These are phyloP conservation scores for Aplysia californica DNA, from an alignment of 1,140 invertebrate species.

Conservation along the genomic window DNA sequence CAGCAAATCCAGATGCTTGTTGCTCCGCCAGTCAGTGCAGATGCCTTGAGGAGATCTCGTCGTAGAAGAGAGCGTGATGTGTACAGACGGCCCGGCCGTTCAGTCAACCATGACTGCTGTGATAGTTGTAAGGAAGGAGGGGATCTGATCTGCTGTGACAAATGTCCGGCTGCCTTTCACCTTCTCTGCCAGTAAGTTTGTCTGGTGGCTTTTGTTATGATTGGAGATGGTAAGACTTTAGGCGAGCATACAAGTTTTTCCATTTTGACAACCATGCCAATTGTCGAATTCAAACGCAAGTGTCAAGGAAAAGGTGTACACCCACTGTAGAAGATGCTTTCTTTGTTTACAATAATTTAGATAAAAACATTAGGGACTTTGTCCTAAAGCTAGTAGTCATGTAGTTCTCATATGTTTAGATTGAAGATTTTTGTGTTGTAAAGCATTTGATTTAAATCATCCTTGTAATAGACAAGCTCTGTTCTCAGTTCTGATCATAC, in stretches of 20 bases:
- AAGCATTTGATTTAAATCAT: no score
- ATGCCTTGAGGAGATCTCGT: slow-evolving; percentile 67
- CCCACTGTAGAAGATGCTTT: no score
- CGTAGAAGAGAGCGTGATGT: slow-evolving; percentile 74
- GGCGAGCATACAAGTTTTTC: background rate
- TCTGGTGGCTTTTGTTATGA: no score
- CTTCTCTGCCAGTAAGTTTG: slow-evolving; percentile 90
- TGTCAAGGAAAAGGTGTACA: background rate
- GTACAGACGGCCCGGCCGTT: slow-evolving; percentile 85
- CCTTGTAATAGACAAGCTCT: no score
- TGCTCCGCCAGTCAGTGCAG: slow-evolving; percentile 84
- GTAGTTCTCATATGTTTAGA: no score
- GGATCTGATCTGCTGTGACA: slow-evolving; percentile 94
- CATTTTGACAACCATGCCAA: background rate
- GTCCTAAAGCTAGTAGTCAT: no score
- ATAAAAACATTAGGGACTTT: no score
- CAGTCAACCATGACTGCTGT: slow-evolving; percentile 94
- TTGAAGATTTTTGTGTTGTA: no score
- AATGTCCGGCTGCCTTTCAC: slow-evolving; percentile 95
- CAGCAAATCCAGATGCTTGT: slow-evolving; percentile 90
- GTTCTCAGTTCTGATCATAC: no score
- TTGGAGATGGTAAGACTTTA: background rate
- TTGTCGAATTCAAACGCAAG: background rate
- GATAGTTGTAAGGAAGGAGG: slow-evolving; percentile 89
- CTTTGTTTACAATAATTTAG: no score